Conservation (phyloP, 2,888 invertebrate genomes). For the Ectemnius cavifrons region DNA sequence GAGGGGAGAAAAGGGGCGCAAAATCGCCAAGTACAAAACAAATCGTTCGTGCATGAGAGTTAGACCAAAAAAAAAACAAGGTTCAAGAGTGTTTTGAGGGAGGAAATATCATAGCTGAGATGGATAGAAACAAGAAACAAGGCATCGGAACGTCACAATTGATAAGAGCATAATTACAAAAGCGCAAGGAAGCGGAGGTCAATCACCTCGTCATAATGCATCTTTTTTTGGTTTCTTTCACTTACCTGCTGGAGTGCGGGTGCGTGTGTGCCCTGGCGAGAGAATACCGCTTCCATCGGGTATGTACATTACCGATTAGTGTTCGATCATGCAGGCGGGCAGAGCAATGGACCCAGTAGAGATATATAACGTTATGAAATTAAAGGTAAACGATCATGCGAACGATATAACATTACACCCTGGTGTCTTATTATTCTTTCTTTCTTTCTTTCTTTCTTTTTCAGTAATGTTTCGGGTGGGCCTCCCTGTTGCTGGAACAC, state of each 20-base stretch:
- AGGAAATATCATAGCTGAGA: no score
- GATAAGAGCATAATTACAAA: slow-evolving; percentile 53
- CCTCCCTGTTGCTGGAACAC: slow-evolving; percentile 51
- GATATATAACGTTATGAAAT: slow-evolving; percentile 64
- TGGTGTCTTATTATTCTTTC: slow-evolving; percentile 28
- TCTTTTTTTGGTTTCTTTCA: slow-evolving; percentile 49
- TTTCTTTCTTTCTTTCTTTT: slow-evolving; percentile 11
- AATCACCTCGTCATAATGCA: slow-evolving; percentile 62
- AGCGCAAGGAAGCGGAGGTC: slow-evolving; percentile 54
- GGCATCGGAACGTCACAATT: slow-evolving; percentile 33
- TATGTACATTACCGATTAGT: slow-evolving; percentile 72
- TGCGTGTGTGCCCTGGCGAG: slow-evolving; percentile 13
- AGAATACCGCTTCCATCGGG: slow-evolving; percentile 39
- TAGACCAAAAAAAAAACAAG: neutral
- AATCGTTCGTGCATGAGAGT: neutral
- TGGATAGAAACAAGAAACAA: no score
- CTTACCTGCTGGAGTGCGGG: slow-evolving; percentile 62
- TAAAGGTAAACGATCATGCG: slow-evolving; percentile 69
- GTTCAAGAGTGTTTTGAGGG: neutral
- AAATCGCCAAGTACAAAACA: neutral
- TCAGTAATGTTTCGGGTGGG: slow-evolving; percentile 8
- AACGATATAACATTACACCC: slow-evolving; percentile 60
- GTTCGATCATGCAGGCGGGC: slow-evolving; percentile 73
- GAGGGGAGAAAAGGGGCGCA: neutral
- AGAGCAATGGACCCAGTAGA: slow-evolving; percentile 72